Percentiles rank a stretch among this genome's conserved stretches.
Conservation (phyloP, 2,797 vertebrate genomes). For the Brotula barbata region DNA sequence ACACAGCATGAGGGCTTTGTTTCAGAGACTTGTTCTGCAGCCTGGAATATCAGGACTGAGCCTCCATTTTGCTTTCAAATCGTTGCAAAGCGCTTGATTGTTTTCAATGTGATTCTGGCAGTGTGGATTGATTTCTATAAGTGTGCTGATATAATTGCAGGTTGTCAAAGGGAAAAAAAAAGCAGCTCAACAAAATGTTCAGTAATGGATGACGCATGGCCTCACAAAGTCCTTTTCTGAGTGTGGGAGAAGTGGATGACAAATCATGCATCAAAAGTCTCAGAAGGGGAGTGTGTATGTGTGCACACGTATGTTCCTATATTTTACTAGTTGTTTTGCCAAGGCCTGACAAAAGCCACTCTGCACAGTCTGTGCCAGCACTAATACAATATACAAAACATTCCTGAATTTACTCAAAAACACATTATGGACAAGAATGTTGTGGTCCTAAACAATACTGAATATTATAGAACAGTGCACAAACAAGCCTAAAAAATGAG, state of each 20-base stretch:
- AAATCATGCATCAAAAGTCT: constrained; percentile 54
- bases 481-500: no score
- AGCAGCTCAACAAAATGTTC: constrained; percentile 58
- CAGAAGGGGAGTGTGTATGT: constrained; percentile 24
- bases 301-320: constrained; percentile 11
- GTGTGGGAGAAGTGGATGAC: constrained; percentile 63
- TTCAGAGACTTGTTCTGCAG: no score
- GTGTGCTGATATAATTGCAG: constrained; percentile 68
- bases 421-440: no score
- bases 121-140: constrained; percentile 50
- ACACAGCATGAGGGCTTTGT: constrained; percentile 5
- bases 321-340: constrained; percentile 1
- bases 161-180: constrained; percentile 64
- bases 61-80: constrained; percentile 55
- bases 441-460: no score
- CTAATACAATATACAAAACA: no score
- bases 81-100: constrained; percentile 60
- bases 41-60: no score
- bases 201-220: constrained; percentile 67
- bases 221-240: constrained; percentile 49
- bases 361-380: no score
- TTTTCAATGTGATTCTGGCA: constrained; percentile 39
- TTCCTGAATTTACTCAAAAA: no score
- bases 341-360: no score
- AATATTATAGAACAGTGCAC: no score